phyloP scores from a whole-genome alignment of 2,113 vertebrate genomes.

The Lagenorhynchus albirostris region DNA sequence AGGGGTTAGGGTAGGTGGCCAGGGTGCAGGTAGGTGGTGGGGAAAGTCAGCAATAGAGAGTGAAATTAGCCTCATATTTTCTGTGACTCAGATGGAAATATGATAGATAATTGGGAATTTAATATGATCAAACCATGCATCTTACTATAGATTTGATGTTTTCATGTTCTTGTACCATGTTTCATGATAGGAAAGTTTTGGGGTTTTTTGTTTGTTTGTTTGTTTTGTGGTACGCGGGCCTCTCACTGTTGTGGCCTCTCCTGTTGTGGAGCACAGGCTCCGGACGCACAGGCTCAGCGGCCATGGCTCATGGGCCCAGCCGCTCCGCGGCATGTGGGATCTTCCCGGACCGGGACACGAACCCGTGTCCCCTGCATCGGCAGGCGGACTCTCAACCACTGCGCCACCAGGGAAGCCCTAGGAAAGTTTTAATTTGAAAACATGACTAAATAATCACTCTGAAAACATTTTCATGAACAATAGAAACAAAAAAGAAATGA shows the following conservation, averaged over 20 bases:
- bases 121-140: neutral
- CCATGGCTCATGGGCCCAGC: too few species aligned
- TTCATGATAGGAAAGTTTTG: neutral
- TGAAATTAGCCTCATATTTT: neutral
- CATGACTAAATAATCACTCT: neutral
- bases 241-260: too few species aligned
- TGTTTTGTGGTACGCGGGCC: too few species aligned
- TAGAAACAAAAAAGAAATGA: neutral
- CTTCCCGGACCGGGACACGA: too few species aligned
- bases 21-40: neutral
- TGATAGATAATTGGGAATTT: neutral
- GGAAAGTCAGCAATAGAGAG: neutral
- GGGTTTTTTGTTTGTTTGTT: too few species aligned
- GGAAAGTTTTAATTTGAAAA: constrained; percentile 7
- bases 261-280: too few species aligned
- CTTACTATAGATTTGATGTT: neutral
- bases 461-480: neutral
- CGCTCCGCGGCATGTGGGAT: too few species aligned
- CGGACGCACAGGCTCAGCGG: too few species aligned
- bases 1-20: neutral
- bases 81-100: neutral
- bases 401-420: neutral
- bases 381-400: too few species aligned
- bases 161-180: neutral
- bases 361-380: too few species aligned